Evolutionary conservation across 2,797 vertebrate species (phyloP), one percentile per base, ranked within the genome.

Genomic region (Phoxinus dragarum): DNA sequence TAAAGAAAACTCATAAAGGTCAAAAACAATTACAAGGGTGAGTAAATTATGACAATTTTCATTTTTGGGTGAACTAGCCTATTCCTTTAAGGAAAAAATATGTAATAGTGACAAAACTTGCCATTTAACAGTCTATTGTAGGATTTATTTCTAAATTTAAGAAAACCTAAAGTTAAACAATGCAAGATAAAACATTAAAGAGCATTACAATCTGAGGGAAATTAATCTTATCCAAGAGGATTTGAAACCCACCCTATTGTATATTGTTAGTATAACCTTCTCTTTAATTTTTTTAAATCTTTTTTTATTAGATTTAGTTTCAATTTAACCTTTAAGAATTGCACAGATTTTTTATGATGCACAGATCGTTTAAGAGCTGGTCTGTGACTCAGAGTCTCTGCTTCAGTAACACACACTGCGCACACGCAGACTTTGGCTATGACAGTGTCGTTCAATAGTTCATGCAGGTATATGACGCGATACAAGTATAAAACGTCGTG

Each of bases 381-480:
- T 40, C 6, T 54, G 75, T 78, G 75, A 78, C 75, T 78, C 75
- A 77, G 21, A 77, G 21, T 27, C 21, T 38, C 52, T 10, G 75
- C 23, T 16, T 75, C 10, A 23, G 34, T 36, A 12, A 17, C 52
- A 40, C 52, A 40, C 52, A 77, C 75, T 59, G 52, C 36, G 52
- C 76, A 44, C 47, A 34, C 71, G 47, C 47, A 21, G 44, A 23
- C 27, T 80, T 49, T 6, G 40, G 12, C 40, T 36, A 36, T n/a
- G 64, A 84, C 52, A 2, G 54, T 64, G 47, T 23, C 73, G 19
- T 31, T 80, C 85, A 36, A 8, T 71, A 79, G 68, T 69, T 72
- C 81, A 71, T 4, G 56, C 31, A 78, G 69, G 80, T 68, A 12
- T 47, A 27, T 88, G 84, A 87, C 76, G 76, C 31, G 54, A 79